Evolutionary conservation across 2,888 invertebrate genomes (phyloP).

Genomic region (Pachliopta kotzebuea): DNA sequence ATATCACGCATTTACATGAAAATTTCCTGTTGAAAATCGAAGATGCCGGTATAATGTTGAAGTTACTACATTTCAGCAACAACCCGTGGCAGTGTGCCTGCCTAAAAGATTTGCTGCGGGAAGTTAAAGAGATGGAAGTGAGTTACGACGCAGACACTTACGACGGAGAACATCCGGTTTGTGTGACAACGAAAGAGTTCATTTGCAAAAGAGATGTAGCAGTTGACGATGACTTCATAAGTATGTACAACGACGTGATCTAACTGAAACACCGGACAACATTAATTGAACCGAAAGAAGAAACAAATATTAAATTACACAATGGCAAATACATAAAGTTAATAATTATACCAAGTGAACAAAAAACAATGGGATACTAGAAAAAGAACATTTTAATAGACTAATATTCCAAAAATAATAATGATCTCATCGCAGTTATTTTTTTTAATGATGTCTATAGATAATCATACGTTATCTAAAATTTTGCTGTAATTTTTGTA

Average conservation of each 20-base stretch:
- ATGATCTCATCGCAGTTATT: too few relatives aligned
- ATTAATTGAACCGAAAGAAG: too few relatives aligned
- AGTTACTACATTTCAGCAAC: slow-evolving; percentile 30
- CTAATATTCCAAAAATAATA: too few relatives aligned
- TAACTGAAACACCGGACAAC: too few relatives aligned
- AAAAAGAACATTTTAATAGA: too few relatives aligned
- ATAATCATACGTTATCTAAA: too few relatives aligned
- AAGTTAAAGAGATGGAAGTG: slow-evolving; percentile 38
- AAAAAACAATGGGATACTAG: too few relatives aligned
- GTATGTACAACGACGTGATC: slow-evolving; percentile 39
- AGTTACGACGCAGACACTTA: slow-evolving; percentile 47
- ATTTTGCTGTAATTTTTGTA: too few relatives aligned
- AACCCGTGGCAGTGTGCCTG: slow-evolving; percentile 38
- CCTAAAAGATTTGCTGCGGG: slow-evolving; percentile 31
- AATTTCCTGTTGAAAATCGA: slow-evolving; percentile 31
- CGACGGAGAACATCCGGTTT: slow-evolving; percentile 48
- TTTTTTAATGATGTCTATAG: too few relatives aligned
- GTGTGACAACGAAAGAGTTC: slow-evolving; percentile 48
- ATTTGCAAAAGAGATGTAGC: slow-evolving; percentile 47
- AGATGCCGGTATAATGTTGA: slow-evolving; percentile 29
- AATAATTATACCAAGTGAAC: too few relatives aligned
- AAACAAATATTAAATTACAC: too few relatives aligned
- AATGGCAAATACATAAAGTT: too few relatives aligned
- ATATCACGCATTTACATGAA: slow-evolving; percentile 31
- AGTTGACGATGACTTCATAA: slow-evolving; percentile 43